Percentiles rank a stretch among this genome's conserved stretches.
phyloP scores from a whole-genome alignment of 1,140 invertebrate genomes.

The Callitettix versicolor region DNA sequence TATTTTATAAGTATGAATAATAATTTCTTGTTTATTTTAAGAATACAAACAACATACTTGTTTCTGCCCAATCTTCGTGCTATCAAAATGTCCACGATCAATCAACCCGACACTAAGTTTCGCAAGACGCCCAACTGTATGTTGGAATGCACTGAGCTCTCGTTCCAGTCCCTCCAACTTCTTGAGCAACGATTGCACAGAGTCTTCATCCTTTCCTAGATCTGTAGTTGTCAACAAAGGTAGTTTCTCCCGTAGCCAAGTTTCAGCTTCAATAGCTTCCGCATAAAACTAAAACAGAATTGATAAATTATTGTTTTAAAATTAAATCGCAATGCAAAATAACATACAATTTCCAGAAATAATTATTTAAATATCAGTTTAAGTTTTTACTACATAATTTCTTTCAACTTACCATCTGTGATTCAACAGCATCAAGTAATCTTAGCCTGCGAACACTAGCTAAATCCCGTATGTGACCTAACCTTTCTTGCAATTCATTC shows the following conservation, averaged over 20 bases:
- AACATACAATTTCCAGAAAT: not conserved
- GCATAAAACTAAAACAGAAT: constrained; percentile 59
- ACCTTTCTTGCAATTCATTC: constrained; percentile 49
- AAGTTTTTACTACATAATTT: too few species aligned
- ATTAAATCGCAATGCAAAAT: not conserved
- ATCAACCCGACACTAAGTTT: constrained; percentile 52
- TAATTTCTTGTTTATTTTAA: too few species aligned
- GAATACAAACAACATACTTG: constrained; percentile 34
- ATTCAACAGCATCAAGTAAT: constrained; percentile 72
- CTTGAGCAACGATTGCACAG: constrained; percentile 64
- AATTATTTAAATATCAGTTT: constrained; percentile 5
- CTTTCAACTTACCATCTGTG: constrained; percentile 53
- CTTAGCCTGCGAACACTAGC: constrained; percentile 57
- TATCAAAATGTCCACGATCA: constrained; percentile 69
- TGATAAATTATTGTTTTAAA: too few species aligned
- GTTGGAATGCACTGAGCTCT: constrained; percentile 62
- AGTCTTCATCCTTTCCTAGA: constrained; percentile 79
- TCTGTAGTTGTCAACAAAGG: constrained; percentile 63
- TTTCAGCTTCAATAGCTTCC: constrained; percentile 75
- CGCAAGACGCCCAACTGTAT: constrained; percentile 54
- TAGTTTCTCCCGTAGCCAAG: constrained; percentile 77
- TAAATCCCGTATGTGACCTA: constrained; percentile 53
- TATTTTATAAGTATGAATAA: too few species aligned
- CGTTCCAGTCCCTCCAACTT: constrained; percentile 71
- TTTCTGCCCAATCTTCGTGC: constrained; percentile 58